Percentiles rank a stretch among this genome's conserved stretches.
Evolutionary conservation across 1,140 invertebrate species (phyloP).

Genomic region (Parapsyche elsis): DNA sequence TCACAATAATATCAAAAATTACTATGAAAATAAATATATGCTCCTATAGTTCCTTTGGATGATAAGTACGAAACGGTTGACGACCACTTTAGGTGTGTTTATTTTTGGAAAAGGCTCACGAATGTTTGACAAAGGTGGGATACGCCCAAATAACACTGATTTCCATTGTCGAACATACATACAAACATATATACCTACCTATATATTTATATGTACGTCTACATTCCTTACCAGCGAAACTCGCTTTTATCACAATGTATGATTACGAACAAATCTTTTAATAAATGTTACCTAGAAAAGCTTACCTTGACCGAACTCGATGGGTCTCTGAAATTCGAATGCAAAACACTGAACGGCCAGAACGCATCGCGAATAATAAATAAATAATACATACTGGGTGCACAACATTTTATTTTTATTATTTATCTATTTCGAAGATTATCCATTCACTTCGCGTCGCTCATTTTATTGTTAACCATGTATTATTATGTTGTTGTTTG

Average conservation of each 20-base stretch:
- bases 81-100: not conserved
- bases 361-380: not conserved
- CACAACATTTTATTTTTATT: not conserved
- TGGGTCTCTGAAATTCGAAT: conserved; percentile 14
- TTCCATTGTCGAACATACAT: not conserved
- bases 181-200: not conserved
- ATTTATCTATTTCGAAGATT: not conserved
- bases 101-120: conserved; percentile 19
- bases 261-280: too few species aligned
- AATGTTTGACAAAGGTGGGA: conserved; percentile 22
- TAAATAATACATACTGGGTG: not conserved
- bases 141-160: conserved; percentile 8
- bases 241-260: not conserved
- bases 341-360: not conserved
- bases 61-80: not conserved
- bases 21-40: too few species aligned
- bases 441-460: not conserved
- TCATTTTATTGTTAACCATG: not conserved
- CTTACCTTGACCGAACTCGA: not conserved
- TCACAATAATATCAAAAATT: too few species aligned
- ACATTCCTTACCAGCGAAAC: not conserved
- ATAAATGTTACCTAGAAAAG: not conserved
- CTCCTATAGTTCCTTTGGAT: too few species aligned
- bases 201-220: not conserved
- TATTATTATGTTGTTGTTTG: too few species aligned